Evolutionary conservation across 2,113 vertebrate species (phyloP).

Genomic region (Stictonetta naevosa): DNA sequence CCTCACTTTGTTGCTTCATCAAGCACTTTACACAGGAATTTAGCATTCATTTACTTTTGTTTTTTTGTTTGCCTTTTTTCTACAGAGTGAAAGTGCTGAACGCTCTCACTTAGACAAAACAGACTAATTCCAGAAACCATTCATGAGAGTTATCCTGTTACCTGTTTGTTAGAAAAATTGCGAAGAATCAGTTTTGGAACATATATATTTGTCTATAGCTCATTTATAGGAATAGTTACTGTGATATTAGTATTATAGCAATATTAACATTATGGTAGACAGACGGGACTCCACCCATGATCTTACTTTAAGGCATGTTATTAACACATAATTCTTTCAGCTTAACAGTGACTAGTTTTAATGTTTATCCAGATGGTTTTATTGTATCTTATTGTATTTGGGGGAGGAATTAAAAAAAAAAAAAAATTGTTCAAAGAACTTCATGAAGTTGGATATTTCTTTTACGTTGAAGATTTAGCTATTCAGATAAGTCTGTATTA

Average conservation of each 20-base stretch:
- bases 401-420: neutral
- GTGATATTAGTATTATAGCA: neutral
- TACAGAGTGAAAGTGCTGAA: neutral
- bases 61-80: neutral
- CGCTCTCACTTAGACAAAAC: neutral
- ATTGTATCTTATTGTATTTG: neutral
- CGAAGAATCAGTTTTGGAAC: neutral
- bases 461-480: neutral
- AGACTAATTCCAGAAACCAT: neutral
- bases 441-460: neutral
- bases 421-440: neutral
- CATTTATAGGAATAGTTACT: neutral
- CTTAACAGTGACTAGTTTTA: neutral
- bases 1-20: neutral
- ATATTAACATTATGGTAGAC: neutral
- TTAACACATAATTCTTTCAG: neutral
- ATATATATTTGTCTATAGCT: neutral
- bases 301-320: neutral
- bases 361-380: neutral
- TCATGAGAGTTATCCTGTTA: neutral
- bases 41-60: neutral
- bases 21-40: neutral
- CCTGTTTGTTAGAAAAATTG: neutral
- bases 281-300: neutral
- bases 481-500: neutral